Conservation (phyloP, 2,888 invertebrate species). For the Platycheirus albimanus region DNA sequence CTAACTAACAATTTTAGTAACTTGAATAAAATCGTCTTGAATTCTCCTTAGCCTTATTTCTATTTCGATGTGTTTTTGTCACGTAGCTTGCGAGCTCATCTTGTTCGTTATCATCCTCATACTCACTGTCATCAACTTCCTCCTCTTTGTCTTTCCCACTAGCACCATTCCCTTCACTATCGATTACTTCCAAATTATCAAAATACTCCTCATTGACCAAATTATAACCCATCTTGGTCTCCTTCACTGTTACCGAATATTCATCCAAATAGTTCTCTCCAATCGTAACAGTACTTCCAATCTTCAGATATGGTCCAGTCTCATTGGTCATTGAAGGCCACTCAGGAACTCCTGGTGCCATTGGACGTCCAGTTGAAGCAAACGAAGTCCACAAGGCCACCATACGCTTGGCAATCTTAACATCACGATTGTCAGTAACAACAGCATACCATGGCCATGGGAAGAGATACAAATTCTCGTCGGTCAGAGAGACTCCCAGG, state of each 20-base stretch:
- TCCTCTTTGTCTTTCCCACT: too few species aligned
- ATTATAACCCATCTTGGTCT: constrained; percentile 77
- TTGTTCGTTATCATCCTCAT: too few species aligned
- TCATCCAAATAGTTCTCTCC: constrained; percentile 80
- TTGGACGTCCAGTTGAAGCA: constrained; percentile 79
- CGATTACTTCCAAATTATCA: constrained; percentile 77
- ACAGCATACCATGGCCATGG: constrained; percentile 80
- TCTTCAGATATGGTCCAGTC: constrained; percentile 81
- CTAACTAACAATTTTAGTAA: too few species aligned
- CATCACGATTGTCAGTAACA: constrained; percentile 80
- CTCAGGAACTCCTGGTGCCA: constrained; percentile 76
- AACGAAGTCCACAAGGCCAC: constrained; percentile 82
- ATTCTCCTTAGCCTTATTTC: too few species aligned
- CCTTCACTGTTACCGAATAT: constrained; percentile 79
- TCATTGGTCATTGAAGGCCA: constrained; percentile 81
- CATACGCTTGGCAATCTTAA: constrained; percentile 83
- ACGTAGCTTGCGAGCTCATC: too few species aligned
- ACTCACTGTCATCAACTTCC: too few species aligned
- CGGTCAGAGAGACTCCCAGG: constrained; percentile 84
- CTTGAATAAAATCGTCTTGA: too few species aligned
- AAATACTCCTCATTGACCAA: constrained; percentile 80
- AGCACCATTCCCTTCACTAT: constrained; percentile 63
- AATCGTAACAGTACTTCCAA: constrained; percentile 77
- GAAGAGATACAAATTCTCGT: constrained; percentile 85
- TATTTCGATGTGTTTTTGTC: too few species aligned